Evolutionary conservation across 2,113 vertebrate genomes (phyloP), one percentile per base, ranked within the genome.

Genomic region (Nyctereutes procyonoides): DNA sequence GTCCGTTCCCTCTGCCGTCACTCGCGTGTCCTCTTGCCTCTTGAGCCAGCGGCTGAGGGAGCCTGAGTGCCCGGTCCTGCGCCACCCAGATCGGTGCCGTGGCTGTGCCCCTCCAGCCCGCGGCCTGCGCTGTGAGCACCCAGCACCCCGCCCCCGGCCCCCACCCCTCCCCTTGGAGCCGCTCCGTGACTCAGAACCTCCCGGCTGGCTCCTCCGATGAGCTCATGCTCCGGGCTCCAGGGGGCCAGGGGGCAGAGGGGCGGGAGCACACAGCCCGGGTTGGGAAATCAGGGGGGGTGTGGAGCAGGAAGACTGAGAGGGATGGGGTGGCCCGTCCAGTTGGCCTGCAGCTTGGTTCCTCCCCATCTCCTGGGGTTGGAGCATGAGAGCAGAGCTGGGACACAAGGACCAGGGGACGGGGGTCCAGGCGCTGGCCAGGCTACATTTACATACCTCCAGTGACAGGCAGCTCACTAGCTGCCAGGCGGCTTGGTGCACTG

Each of bases 151-250:
- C 43, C 6, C 43, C 43, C 43, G 43, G 43, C 7, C 43, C 7
- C 43, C 43, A 7, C 6, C 43, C 43, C 58, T n/a, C 84, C 77
- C 67, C 80, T 83, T n/a, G 8, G 63, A 65, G 89, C 22, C 62
- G 51, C 26, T 8, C n/a, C 0, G 2, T 98, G 97, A 98, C 87
- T 98, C 98, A 98, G 69, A 90, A 16, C 85, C 96, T 96, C 95
- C 98, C 38, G 69, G 11, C 56, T 17, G 38, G n/a, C 96, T 97
- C 89, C 92, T 69, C 7, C 17, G 32, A 97, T 98, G 98, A 98
- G 97, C 95, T 98, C 96, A 98, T 95, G 93, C 83, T 90, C 82
- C 96, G 84, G 87, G 89, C 95, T 97, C 92, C 22, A 15, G 87
- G 89, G 86, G 74, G 93, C 58, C 90, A 4, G 11, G 60, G 71